Percentiles rank a stretch among this genome's conserved stretches.
Evolutionary conservation across 2,797 vertebrate genomes (phyloP).

Genomic region (Lagocephalus sceleratus): DNA sequence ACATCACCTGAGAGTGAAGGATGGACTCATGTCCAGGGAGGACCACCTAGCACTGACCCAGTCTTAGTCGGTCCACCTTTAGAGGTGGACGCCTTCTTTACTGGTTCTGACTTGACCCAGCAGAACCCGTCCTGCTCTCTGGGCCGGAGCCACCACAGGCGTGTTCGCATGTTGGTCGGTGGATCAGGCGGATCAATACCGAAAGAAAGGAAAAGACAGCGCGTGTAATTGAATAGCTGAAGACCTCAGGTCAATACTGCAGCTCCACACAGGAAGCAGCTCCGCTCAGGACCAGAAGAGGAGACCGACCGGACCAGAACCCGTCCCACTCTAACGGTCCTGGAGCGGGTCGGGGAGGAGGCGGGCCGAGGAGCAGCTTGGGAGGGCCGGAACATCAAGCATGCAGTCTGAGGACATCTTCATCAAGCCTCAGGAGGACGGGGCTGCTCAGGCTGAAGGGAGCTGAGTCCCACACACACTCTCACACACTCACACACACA

Average conservation of each 20-base stretch:
- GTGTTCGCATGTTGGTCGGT: constrained; percentile 12
- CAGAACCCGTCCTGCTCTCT: background rate
- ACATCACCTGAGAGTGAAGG: too few relatives aligned
- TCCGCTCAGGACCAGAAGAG: too few relatives aligned
- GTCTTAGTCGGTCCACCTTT: background rate
- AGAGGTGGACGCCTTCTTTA: background rate
- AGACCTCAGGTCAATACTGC: constrained; percentile 32
- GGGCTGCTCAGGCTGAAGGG: constrained; percentile 5
- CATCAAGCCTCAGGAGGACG: too few relatives aligned
- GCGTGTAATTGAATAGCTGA: constrained; percentile 37
- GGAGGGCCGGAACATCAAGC: too few relatives aligned
- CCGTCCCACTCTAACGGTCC: too few relatives aligned
- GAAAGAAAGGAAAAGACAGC: constrained; percentile 31
- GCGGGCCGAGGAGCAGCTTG: too few relatives aligned
- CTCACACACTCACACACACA: too few relatives aligned
- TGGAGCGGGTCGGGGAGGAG: too few relatives aligned
- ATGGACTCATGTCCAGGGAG: background rate
- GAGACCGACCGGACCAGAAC: too few relatives aligned
- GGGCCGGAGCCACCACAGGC: background rate
- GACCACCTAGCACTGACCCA: background rate
- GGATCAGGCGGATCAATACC: constrained; percentile 41
- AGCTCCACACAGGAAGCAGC: constrained; percentile 30
- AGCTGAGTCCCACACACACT: constrained; percentile 22
- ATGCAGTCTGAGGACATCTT: too few relatives aligned
- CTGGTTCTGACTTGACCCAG: too few relatives aligned